phyloP scores from a whole-genome alignment of 2,113 vertebrate species.

The Thalassarche chlororhynchos region DNA sequence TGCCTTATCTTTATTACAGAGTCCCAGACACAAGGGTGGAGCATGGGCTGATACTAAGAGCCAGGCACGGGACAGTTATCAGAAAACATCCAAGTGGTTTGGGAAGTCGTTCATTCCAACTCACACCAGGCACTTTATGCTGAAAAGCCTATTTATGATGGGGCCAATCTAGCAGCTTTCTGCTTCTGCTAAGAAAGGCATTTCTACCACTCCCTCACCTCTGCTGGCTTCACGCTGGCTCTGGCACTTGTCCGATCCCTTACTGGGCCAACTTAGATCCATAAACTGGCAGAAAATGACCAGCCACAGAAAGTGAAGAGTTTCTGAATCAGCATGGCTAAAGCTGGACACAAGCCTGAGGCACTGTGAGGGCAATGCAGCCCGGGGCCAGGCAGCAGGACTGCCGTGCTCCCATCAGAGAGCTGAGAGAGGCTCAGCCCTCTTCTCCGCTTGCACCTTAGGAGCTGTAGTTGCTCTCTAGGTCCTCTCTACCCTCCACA shows the following conservation, averaged over 20 bases:
- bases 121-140: neutral
- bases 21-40: slow-evolving; percentile 18
- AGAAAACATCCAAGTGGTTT: slow-evolving; percentile 40
- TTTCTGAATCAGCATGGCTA: neutral
- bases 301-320: neutral
- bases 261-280: neutral
- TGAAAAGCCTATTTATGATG: neutral
- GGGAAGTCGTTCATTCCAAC: slow-evolving; percentile 29
- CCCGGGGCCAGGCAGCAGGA: neutral
- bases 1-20: slow-evolving; percentile 53
- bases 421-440: neutral
- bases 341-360: neutral
- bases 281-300: neutral
- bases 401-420: neutral
- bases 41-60: slow-evolving; percentile 25
- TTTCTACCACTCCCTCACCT: neutral
- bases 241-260: neutral
- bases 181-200: neutral
- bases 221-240: neutral
- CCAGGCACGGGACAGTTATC: neutral
- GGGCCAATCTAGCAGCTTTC: neutral
- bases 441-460: neutral
- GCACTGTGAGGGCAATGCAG: neutral
- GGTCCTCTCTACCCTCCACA: neutral
- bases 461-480: neutral